These are phyloP conservation scores for Idaea biselata DNA, from an alignment of 2,888 invertebrate species.

Conservation along the genomic window DNA sequence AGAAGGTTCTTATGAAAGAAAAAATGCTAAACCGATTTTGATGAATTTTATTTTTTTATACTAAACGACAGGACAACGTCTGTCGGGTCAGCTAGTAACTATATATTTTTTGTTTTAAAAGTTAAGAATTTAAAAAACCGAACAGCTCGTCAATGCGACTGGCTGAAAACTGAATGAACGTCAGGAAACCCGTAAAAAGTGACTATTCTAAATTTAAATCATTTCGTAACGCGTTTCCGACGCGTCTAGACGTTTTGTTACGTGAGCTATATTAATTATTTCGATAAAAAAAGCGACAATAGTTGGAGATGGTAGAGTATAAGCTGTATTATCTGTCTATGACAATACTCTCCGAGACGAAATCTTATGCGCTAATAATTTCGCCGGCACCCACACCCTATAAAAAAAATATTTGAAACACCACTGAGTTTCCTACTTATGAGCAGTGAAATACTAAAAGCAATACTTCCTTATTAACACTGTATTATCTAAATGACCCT, in stretches of 20 bases:
- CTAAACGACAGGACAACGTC: too few species aligned
- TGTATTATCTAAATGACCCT: constrained; percentile 30
- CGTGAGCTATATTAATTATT: constrained; percentile 29
- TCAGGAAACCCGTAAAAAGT: constrained; percentile 63
- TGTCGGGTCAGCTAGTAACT: too few species aligned
- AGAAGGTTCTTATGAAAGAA: too few species aligned
- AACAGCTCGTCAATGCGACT: constrained; percentile 49
- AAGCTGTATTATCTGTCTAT: background rate
- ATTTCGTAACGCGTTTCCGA: constrained; percentile 64
- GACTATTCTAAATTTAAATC: constrained; percentile 69
- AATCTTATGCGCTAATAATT: background rate
- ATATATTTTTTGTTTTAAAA: background rate
- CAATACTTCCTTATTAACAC: background rate
- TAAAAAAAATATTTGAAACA: background rate
- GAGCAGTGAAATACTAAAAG: background rate
- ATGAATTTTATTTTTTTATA: too few species aligned
- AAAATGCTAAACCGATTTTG: too few species aligned
- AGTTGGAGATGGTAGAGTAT: constrained; percentile 12
- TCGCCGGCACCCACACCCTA: background rate
- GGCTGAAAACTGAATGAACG: constrained; percentile 73
- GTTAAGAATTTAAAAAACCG: constrained; percentile 32
- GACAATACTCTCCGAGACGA: background rate
- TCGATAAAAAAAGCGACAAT: constrained; percentile 38
- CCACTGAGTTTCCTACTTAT: background rate
- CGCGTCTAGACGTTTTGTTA: constrained; percentile 51